Percentiles rank a stretch among this genome's conserved stretches.
These are phyloP conservation scores for Narcine bancroftii DNA, from an alignment of 2,113 vertebrate species.

Conservation along the genomic window DNA sequence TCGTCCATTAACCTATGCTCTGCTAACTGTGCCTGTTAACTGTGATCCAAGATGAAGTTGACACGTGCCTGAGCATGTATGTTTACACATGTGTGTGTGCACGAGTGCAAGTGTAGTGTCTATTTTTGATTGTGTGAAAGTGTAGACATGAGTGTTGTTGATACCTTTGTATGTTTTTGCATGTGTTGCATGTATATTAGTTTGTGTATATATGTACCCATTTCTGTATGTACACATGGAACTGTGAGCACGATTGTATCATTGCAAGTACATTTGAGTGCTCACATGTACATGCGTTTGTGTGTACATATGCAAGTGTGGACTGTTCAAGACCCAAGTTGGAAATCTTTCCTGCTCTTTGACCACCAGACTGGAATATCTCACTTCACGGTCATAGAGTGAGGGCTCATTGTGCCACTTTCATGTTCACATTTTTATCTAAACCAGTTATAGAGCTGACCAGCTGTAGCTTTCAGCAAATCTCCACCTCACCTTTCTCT, in stretches of 20 bases:
- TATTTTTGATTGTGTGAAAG: not conserved
- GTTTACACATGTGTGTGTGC: too few relatives aligned
- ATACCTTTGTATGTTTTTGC: too few relatives aligned
- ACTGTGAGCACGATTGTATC: too few relatives aligned
- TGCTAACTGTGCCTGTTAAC: not conserved
- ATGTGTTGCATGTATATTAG: too few relatives aligned
- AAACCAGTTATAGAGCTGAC: not conserved
- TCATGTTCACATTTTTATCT: not conserved
- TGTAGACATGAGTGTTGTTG: not conserved
- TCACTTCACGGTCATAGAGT: not conserved
- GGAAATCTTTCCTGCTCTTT: not conserved
- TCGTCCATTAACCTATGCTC: not conserved
- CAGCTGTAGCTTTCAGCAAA: not conserved
- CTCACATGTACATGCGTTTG: too few relatives aligned
- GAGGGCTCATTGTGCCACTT: not conserved
- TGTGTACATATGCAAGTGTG: too few relatives aligned
- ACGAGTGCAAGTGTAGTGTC: too few relatives aligned
- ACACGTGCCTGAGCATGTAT: not conserved
- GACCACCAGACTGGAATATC: not conserved
- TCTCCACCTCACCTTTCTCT: not conserved
- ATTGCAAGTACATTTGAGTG: too few relatives aligned
- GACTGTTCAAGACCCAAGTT: not conserved
- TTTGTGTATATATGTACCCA: too few relatives aligned
- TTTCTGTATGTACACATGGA: too few relatives aligned
- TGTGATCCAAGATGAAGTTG: not conserved